phyloP scores from a whole-genome alignment of 2,797 vertebrate genomes.

The Merluccius polli region DNA sequence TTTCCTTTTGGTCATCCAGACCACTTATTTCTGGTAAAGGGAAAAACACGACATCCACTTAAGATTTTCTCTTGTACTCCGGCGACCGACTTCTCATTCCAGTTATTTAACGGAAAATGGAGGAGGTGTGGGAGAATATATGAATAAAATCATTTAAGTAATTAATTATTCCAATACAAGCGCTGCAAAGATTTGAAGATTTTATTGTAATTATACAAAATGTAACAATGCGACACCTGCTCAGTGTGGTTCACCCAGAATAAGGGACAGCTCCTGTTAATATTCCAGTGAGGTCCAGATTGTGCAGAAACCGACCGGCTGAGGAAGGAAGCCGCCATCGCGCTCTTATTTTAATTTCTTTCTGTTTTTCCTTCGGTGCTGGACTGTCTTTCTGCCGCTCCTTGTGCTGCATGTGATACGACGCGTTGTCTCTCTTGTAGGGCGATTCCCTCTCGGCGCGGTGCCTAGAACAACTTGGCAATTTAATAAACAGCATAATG shows the following conservation, averaged over 20 bases:
- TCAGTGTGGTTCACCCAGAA: not conserved
- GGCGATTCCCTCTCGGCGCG: conserved; percentile 36
- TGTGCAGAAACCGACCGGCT: not conserved
- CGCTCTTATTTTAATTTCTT: conserved; percentile 18
- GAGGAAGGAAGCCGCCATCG: not conserved
- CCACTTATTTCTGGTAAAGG: too few relatives aligned
- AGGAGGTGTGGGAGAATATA: too few relatives aligned
- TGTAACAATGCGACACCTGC: not conserved
- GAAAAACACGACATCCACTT: too few relatives aligned
- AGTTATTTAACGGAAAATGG: not conserved
- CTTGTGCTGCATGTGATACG: conserved; percentile 31
- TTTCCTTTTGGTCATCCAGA: too few relatives aligned
- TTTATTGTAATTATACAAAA: not conserved
- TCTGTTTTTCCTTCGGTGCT: conserved; percentile 20
- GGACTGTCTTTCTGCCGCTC: conserved; percentile 23
- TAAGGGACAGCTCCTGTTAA: not conserved
- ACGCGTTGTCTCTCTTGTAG: conserved; percentile 38
- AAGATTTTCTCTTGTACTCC: too few relatives aligned
- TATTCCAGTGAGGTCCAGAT: not conserved
- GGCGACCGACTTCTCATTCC: too few relatives aligned
- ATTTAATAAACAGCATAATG: conserved; percentile 52
- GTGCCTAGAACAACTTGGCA: conserved; percentile 44
- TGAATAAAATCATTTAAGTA: not conserved
- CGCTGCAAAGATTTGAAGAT: not conserved
- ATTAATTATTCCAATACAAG: not conserved